Conservation (phyloP, 2,888 invertebrate species). For the Serrognathus titanus region DNA sequence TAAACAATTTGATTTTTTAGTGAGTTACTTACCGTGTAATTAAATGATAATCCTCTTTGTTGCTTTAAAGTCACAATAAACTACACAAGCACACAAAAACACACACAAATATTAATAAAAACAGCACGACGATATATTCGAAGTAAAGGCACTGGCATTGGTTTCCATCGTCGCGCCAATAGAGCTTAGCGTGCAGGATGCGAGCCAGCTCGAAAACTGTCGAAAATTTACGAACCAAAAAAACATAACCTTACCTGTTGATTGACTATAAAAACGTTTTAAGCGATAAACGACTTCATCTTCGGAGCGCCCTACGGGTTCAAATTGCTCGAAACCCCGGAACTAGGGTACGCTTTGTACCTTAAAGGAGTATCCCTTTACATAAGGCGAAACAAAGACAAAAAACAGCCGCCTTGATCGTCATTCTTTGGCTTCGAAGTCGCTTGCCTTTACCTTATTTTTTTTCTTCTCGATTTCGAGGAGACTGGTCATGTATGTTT, state of each 20-base stretch:
- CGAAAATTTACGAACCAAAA: conserved; percentile 33
- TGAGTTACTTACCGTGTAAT: background rate
- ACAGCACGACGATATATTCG: conserved; percentile 31
- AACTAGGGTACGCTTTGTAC: background rate
- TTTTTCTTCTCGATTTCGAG: too few species aligned
- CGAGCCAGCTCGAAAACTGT: conserved; percentile 34
- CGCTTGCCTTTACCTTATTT: too few species aligned
- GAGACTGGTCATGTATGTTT: too few species aligned
- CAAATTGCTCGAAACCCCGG: conserved; percentile 2
- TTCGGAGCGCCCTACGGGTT: conserved; percentile 7
- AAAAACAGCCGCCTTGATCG: background rate
- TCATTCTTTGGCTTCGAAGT: background rate
- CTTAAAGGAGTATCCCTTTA: background rate
- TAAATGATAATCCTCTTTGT: background rate
- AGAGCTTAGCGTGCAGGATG: conserved; percentile 34
- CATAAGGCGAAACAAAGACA: background rate
- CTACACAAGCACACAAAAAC: conserved; percentile 12
- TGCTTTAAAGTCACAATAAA: background rate
- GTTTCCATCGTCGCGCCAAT: conserved; percentile 39
- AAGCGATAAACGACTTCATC: conserved; percentile 6
- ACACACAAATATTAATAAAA: conserved; percentile 19
- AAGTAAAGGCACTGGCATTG: conserved; percentile 35
- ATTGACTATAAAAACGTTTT: conserved; percentile 15
- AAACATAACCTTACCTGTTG: conserved; percentile 36
- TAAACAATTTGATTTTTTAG: too few species aligned